Evolutionary conservation across 2,888 invertebrate species (phyloP).

Genomic region (Parochlus steinenii): DNA sequence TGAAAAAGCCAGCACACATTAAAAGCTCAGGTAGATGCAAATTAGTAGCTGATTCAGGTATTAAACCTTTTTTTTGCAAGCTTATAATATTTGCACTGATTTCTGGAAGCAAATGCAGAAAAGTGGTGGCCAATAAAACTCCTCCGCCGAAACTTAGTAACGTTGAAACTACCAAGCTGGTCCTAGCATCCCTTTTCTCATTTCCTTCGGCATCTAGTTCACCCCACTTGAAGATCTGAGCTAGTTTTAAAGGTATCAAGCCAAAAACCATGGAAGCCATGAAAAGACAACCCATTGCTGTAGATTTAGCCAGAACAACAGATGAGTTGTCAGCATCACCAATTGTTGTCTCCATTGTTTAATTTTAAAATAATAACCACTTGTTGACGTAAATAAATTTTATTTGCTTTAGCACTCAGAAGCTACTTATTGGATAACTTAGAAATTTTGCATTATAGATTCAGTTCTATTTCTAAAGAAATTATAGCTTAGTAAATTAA

Average conservation of each 20-base stretch:
- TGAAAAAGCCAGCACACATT: constrained; percentile 58
- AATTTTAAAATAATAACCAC: too few species aligned
- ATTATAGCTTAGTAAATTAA: too few species aligned
- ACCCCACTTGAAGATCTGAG: constrained; percentile 47
- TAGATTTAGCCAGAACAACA: constrained; percentile 54
- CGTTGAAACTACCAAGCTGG: constrained; percentile 34
- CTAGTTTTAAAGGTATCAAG: constrained; percentile 50
- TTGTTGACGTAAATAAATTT: too few species aligned
- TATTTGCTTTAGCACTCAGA: too few species aligned
- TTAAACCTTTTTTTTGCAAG: not conserved
- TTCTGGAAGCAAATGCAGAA: constrained; percentile 67
- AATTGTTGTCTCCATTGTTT: too few species aligned
- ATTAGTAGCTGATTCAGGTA: constrained; percentile 33
- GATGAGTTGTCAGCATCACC: too few species aligned
- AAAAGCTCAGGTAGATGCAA: constrained; percentile 53
- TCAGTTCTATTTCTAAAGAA: too few species aligned
- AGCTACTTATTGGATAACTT: too few species aligned
- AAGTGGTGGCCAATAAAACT: constrained; percentile 64
- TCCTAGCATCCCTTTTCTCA: constrained; percentile 19
- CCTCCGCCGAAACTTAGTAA: constrained; percentile 67
- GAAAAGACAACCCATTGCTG: constrained; percentile 66
- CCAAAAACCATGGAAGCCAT: constrained; percentile 60
- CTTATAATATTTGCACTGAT: constrained; percentile 45
- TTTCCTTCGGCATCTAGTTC: not conserved
- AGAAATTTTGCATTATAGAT: too few species aligned